Base-by-base conservation (phyloP, 64 coral and sea anemone species). In the Stylophora pistillata region DNA sequence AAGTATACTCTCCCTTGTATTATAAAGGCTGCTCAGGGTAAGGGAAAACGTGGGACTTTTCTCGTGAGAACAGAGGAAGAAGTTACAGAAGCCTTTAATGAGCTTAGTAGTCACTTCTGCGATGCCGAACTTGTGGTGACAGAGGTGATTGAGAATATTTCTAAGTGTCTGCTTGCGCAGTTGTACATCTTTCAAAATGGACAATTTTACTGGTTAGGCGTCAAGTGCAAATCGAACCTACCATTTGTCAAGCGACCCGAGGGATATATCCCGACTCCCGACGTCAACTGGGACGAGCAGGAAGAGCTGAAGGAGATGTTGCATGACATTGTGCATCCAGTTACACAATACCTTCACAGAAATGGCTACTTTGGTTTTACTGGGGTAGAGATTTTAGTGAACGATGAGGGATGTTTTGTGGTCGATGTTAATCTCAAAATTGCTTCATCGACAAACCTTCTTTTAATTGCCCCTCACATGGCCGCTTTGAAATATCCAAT, bases 301-400 rank as follows among this genome's bases (percentile, higher is more conserved):
- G 87, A 89, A 0, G 69, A 93, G 72, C 56, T 96, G 65, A 93
- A 93, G 25, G 83, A 90, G 25, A 58, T 60, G 14, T 72, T 93
- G 37, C 86, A 70, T 82, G 71, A 87, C 28, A 18, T 90, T 2
- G 87, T 96, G 1, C 9, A 60, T 21, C 91, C 94, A 13, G 94
- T 96, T 52, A 86, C 85, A 41, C 79, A 96, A 75, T 96, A 96
- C 85, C 87, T 96, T 86, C 94, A 96, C 62, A 25, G 69, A 58
- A 96, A 96, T 37, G 94, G 94, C 20, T 96, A 96, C 57, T 96
- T 96, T 83, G 94, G 94, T 41, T 91, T 96, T 18, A 66, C 73
- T 26, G 94, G 91, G 10, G 74, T 96, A 27, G 94, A 96, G 78
- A 77, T 96, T 20, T 87, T 96, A 78, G 56, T 87, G 33, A 96